These are phyloP conservation scores for Regulus satrapa DNA, from an alignment of 2,113 vertebrate genomes.

Conservation along the genomic window DNA sequence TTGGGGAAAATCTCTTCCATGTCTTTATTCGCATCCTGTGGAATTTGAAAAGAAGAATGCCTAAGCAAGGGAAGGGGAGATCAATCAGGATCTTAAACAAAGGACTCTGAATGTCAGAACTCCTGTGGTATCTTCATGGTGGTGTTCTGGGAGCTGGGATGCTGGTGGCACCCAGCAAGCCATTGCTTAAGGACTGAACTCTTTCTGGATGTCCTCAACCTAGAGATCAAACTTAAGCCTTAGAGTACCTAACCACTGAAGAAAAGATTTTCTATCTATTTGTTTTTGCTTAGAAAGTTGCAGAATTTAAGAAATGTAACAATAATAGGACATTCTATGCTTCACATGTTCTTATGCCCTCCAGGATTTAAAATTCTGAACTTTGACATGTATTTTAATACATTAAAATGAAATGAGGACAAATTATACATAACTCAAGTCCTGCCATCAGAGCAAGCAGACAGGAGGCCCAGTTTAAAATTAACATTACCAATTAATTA, in stretches of 20 bases:
- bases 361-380: not conserved
- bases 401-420: not conserved
- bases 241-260: not conserved
- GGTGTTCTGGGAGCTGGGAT: not conserved
- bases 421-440: not conserved
- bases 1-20: not conserved
- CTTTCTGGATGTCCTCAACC: not conserved
- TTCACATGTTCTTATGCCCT: not conserved
- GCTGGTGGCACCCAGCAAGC: not conserved
- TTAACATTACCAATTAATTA: not conserved
- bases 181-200: not conserved
- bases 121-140: not conserved
- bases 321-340: not conserved
- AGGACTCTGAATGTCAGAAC: not conserved
- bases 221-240: not conserved
- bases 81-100: not conserved
- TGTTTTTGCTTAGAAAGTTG: not conserved
- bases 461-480: not conserved
- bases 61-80: not conserved
- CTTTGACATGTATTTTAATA: not conserved
- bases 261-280: not conserved
- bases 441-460: not conserved
- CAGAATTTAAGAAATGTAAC: not conserved
- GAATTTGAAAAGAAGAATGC: not conserved
- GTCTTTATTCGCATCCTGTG: not conserved